Conservation (phyloP, 2,797 vertebrate genomes). For the Ceryle rudis region DNA sequence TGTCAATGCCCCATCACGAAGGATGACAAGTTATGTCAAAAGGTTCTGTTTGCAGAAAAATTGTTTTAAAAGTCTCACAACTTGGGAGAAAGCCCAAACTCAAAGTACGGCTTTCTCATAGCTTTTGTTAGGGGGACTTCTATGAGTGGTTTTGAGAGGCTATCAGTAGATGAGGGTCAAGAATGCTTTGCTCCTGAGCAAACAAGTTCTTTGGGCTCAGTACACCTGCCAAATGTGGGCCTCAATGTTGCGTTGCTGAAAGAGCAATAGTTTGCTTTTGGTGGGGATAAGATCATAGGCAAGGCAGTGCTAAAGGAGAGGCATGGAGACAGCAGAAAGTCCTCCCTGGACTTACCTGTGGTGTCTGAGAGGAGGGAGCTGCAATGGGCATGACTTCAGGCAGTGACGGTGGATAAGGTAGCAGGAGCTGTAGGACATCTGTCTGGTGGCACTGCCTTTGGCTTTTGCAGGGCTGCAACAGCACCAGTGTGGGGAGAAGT, state of each 20-base stretch:
- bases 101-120: neutral
- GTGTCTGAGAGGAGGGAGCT: neutral
- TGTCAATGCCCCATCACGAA: neutral
- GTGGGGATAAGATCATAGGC: neutral
- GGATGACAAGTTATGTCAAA: neutral
- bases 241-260: neutral
- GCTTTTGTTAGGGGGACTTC: neutral
- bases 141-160: neutral
- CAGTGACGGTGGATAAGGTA: neutral
- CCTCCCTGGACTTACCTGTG: neutral
- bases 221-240: neutral
- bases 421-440: neutral
- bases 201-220: no score
- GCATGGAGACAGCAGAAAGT: neutral
- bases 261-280: neutral
- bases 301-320: neutral
- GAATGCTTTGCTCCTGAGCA: neutral
- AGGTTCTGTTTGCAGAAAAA: neutral
- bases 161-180: neutral
- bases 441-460: neutral
- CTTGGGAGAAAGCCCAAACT: accelerated
- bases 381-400: neutral
- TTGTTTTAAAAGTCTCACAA: neutral
- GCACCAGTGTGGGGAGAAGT: neutral
- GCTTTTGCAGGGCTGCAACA: neutral